Base-by-base conservation (phyloP, 2,113 vertebrate species). In the Ranitomeya imitator region DNA sequence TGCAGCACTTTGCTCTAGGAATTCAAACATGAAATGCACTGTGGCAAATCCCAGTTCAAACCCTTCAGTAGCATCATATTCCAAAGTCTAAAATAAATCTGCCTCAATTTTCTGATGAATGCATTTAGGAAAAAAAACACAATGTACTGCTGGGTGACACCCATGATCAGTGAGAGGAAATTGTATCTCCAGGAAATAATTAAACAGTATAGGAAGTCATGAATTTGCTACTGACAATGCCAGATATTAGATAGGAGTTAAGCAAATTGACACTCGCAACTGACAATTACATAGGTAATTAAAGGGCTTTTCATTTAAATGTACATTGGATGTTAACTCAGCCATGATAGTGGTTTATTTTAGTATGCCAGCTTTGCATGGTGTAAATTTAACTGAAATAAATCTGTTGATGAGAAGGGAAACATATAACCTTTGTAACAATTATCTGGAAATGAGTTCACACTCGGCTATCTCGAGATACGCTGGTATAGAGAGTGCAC, bases 261-360 rank as follows among this genome's bases (percentile, higher is more conserved):
- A 77, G 82, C 26, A 78, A 89, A 89, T 78, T 89, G 81, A 89
- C 87, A 89, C 85, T 69, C 21, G 82, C 87, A 89, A 54, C 21
- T 85, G 87, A 89, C 87, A 89, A 89, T 89, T 85, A 89, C 74
- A 89, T 85, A 89, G 61, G 82, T 89, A 89, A 89, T 89, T 85
- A 89, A 85, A 89, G 76, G 82, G 51, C 87, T 65, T 79, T 65
- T 89, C 61, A 89, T 89, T 89, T 84, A 89, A 85, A 61, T 60
- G 26, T 85, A 79, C 87, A 85, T 89, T 89, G 87, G 87, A 85
- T 67, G 87, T 88, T 77, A 83, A 85, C 71, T 89, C 87, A 85
- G 74, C 73, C 87, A 85, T 85, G 73, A 55, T 78, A 67, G 74
- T 59, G 82, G 45, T 21, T 79, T 85, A 78, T 89, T 85, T 89